Evolutionary conservation across 1,140 invertebrate genomes (phyloP).

Genomic region (Scaptomyza montana): DNA sequence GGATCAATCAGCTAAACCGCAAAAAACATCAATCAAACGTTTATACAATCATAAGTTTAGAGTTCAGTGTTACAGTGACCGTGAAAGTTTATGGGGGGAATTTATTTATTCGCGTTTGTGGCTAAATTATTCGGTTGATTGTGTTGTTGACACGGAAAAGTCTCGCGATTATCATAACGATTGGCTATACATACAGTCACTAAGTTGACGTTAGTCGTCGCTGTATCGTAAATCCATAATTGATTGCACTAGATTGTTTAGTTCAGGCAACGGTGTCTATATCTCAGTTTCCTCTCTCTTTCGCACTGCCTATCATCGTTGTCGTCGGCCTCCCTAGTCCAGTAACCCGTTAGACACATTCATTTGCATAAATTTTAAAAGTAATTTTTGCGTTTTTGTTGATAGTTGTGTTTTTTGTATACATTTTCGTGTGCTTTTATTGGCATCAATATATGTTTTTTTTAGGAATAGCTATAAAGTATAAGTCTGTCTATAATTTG

Average conservation of each 20-base stretch:
- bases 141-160: slow-evolving; percentile 52
- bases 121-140: slow-evolving; percentile 13
- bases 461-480: slow-evolving; percentile 71
- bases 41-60: background rate
- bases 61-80: slow-evolving; percentile 20
- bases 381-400: slow-evolving; percentile 33
- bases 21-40: too few species aligned
- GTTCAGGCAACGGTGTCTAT: slow-evolving; percentile 24
- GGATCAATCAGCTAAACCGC: background rate
- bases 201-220: slow-evolving; percentile 11
- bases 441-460: slow-evolving; percentile 51
- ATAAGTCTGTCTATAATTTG: slow-evolving; percentile 66
- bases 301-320: background rate
- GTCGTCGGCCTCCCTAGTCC: slow-evolving; percentile 18
- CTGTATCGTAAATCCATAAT: slow-evolving; percentile 54
- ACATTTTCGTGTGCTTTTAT: slow-evolving; percentile 57
- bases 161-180: slow-evolving; percentile 52
- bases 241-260: slow-evolving; percentile 56
- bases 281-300: background rate
- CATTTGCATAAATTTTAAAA: slow-evolving; percentile 67
- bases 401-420: slow-evolving; percentile 24
- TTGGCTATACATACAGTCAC: slow-evolving; percentile 5
- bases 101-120: background rate
- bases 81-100: slow-evolving; percentile 21
- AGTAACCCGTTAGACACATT: slow-evolving; percentile 45